Evolutionary conservation across 64 coral and sea anemone genomes (phyloP).

Genomic region (Acropora tenuis): DNA sequence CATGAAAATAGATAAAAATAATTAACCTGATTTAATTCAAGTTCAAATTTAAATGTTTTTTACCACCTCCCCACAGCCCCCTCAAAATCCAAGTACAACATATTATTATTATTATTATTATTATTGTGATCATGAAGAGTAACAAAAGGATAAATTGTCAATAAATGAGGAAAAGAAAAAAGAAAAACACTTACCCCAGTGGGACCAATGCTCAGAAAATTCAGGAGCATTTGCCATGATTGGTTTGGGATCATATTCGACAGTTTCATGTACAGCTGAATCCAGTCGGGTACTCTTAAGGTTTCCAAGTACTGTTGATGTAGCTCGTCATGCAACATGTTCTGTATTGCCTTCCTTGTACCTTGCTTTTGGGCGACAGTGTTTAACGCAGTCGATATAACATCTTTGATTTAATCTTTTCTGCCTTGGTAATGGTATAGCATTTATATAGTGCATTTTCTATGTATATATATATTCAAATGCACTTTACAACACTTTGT

Average conservation of each 20-base stretch:
- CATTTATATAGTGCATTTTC: too few relatives aligned
- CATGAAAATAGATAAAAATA: too few relatives aligned
- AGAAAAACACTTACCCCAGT: slow-evolving; percentile 28
- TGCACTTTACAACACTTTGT: too few relatives aligned
- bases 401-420: background rate
- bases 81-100: too few relatives aligned
- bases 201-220: slow-evolving; percentile 67
- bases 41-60: too few relatives aligned
- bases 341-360: background rate
- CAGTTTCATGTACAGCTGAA: slow-evolving; percentile 60
- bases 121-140: too few relatives aligned
- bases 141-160: too few relatives aligned
- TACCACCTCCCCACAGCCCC: too few relatives aligned
- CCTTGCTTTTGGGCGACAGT: slow-evolving; percentile 23
- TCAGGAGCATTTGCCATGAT: slow-evolving; percentile 63
- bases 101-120: too few relatives aligned
- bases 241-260: slow-evolving; percentile 48
- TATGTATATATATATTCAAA: too few relatives aligned
- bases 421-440: background rate
- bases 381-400: slow-evolving; percentile 34
- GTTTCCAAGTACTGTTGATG: slow-evolving; percentile 6
- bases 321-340: slow-evolving; percentile 1
- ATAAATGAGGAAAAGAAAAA: too few relatives aligned
- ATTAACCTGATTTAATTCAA: too few relatives aligned
- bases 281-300: slow-evolving; percentile 30